Percentiles rank a stretch among this genome's conserved stretches.
phyloP scores from a whole-genome alignment of 2,888 invertebrate species.

The Oxytorus armatus region DNA sequence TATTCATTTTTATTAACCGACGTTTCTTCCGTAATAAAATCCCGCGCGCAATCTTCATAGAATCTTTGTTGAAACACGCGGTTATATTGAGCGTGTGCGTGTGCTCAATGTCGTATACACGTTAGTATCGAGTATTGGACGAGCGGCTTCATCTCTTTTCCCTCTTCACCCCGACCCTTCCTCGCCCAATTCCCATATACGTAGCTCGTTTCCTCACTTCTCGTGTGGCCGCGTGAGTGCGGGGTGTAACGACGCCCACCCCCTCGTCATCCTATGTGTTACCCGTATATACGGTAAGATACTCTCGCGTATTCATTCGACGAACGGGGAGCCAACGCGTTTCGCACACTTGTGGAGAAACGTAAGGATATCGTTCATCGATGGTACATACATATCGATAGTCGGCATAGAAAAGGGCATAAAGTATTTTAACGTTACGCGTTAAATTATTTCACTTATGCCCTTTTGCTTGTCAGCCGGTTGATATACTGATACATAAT shows the following conservation, averaged over 20 bases:
- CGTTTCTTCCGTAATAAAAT: slow-evolving; percentile 84
- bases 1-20: slow-evolving; percentile 85
- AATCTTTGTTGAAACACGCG: slow-evolving; percentile 84
- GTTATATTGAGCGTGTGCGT: slow-evolving; percentile 73
- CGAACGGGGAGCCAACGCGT: slow-evolving; percentile 25
- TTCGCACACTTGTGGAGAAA: slow-evolving; percentile 32
- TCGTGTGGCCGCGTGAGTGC: slow-evolving; percentile 38
- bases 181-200: slow-evolving; percentile 26
- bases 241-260: slow-evolving; percentile 54
- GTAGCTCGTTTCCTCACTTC: slow-evolving; percentile 63
- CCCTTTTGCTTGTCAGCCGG: not conserved
- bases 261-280: slow-evolving; percentile 57
- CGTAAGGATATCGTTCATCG: slow-evolving; percentile 21
- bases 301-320: slow-evolving; percentile 43
- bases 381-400: not conserved
- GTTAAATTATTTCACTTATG: not conserved
- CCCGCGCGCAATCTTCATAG: slow-evolving; percentile 84
- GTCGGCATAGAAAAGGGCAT: not conserved
- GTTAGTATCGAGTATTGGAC: slow-evolving; percentile 77
- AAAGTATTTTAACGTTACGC: not conserved
- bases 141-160: slow-evolving; percentile 69
- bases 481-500: not conserved
- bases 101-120: slow-evolving; percentile 34
- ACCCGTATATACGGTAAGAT: too few relatives aligned
- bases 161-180: slow-evolving; percentile 29